Percentiles rank a stretch among this genome's conserved stretches.
phyloP scores from a whole-genome alignment of 2,113 vertebrate genomes.

The Cyanocitta stelleri region DNA sequence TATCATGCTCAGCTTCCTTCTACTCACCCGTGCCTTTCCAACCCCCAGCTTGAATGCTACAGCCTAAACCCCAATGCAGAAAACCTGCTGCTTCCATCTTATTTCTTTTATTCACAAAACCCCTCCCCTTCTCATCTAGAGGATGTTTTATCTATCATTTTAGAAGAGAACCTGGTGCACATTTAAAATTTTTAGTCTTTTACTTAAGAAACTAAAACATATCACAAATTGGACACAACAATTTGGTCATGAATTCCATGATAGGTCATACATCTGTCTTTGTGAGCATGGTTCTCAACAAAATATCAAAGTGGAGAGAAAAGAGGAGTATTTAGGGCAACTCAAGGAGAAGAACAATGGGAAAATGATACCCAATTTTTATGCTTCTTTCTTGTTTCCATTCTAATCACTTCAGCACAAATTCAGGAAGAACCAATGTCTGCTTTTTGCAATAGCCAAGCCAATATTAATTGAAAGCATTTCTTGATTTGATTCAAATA shows the following conservation, averaged over 20 bases:
- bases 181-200: background rate
- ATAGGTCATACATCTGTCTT: background rate
- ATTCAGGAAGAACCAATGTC: background rate
- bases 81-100: background rate
- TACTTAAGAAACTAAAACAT: background rate
- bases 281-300: background rate
- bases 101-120: background rate
- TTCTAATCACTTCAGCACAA: background rate
- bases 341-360: background rate
- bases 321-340: background rate
- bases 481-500: background rate
- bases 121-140: background rate
- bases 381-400: background rate
- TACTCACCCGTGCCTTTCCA: accelerated
- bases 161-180: background rate
- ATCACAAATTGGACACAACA: background rate
- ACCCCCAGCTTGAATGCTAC: background rate
- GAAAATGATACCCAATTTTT: background rate
- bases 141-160: background rate
- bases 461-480: background rate
- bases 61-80: background rate
- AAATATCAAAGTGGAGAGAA: background rate
- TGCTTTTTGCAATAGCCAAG: background rate
- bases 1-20: background rate
- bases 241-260: background rate